A percentile compares a stretch with the other conserved stretches of the same genome.
Conservation (phyloP, 2,113 vertebrate genomes). For the Daboia siamensis region DNA sequence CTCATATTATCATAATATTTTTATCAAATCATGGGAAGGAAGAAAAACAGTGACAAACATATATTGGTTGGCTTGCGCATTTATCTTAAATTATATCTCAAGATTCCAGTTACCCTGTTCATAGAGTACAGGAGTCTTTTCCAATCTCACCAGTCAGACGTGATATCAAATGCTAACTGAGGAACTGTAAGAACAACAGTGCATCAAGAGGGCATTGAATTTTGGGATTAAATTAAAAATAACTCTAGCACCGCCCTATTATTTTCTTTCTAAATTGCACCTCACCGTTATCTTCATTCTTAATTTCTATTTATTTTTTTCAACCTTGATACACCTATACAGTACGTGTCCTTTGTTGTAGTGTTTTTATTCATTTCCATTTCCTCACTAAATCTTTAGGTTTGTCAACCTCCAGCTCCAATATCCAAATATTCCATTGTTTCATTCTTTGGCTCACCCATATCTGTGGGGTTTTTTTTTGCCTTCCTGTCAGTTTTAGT, state of each 20-base stretch:
- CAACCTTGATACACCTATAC: too few species aligned
- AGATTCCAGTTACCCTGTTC: not conserved
- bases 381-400: not conserved
- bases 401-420: too few species aligned
- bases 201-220: not conserved
- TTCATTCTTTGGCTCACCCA: too few species aligned
- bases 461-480: not conserved
- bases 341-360: not conserved
- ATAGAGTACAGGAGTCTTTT: not conserved
- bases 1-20: constrained; percentile 35
- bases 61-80: constrained; percentile 10
- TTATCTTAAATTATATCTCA: constrained; percentile 29
- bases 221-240: not conserved
- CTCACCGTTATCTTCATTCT: not conserved
- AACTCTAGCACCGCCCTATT: not conserved
- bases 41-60: not conserved
- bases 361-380: not conserved
- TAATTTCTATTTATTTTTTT: not conserved
- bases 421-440: not conserved
- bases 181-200: not conserved
- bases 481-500: not conserved
- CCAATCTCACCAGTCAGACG: not conserved
- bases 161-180: not conserved
- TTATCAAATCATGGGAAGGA: not conserved
- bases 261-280: not conserved